These are phyloP conservation scores for Lasioglossum vierecki DNA, from an alignment of 2,888 invertebrate genomes.

Conservation along the genomic window DNA sequence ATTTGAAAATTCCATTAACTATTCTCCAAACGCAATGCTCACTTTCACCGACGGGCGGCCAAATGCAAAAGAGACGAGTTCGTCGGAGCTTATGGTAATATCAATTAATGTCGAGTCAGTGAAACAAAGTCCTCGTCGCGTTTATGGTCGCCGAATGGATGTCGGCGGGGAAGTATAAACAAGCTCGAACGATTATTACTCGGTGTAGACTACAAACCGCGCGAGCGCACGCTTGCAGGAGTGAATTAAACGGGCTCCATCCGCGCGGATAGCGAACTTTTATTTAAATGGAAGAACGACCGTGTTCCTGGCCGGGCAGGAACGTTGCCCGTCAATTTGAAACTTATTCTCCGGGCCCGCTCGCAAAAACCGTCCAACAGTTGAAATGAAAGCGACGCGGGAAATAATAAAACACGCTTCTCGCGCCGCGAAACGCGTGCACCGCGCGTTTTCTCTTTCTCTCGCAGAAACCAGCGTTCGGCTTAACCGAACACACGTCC, in stretches of 20 bases:
- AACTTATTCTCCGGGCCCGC: slow-evolving; percentile 15
- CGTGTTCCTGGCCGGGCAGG: neutral
- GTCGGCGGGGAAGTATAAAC: neutral
- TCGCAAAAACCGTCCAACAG: slow-evolving; percentile 25
- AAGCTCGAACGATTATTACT: slow-evolving; percentile 17
- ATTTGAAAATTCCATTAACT: neutral
- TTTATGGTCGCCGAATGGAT: neutral
- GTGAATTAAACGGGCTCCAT: slow-evolving; percentile 19
- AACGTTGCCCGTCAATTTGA: slow-evolving; percentile 14
- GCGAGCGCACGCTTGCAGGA: neutral
- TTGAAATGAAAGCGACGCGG: slow-evolving; percentile 22
- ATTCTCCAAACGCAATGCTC: neutral
- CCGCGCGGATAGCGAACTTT: slow-evolving; percentile 7
- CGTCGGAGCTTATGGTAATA: neutral
- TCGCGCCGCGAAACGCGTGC: slow-evolving; percentile 9
- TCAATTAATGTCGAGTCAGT: neutral
- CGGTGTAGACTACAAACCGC: neutral
- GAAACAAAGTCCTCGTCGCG: neutral
- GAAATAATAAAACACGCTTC: slow-evolving; percentile 29
- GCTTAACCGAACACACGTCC: neutral
- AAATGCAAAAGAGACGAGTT: neutral
- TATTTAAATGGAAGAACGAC: slow-evolving; percentile 21
- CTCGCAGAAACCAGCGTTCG: neutral
- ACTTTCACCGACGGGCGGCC: neutral
- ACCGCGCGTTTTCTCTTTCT: slow-evolving; percentile 5